Conservation (phyloP, 2,888 invertebrate species). For the Neoaliturus tenellus region DNA sequence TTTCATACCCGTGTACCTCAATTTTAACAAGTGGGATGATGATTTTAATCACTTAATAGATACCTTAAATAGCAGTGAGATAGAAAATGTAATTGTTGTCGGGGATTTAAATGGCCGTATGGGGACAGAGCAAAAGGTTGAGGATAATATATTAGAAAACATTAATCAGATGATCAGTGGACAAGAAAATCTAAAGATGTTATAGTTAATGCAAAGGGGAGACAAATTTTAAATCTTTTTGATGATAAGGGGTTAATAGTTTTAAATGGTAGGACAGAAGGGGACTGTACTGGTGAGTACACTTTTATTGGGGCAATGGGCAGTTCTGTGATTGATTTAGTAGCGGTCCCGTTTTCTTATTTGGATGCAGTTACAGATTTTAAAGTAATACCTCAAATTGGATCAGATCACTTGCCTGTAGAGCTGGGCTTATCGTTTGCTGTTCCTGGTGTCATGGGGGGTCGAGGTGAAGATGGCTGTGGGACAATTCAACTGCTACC, state of each 20-base stretch:
- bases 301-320: slow-evolving; percentile 53
- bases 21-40: slow-evolving; percentile 1
- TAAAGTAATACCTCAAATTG: background rate
- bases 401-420: slow-evolving; percentile 1
- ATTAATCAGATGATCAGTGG: background rate
- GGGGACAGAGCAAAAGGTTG: background rate
- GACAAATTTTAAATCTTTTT: slow-evolving; percentile 4
- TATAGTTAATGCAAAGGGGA: background rate
- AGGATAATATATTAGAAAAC: background rate
- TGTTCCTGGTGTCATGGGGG: background rate
- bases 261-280: slow-evolving; percentile 57
- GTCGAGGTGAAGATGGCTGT: background rate
- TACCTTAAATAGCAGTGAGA: background rate
- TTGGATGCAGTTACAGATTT: slow-evolving; percentile 22
- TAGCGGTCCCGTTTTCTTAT: background rate
- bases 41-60: background rate
- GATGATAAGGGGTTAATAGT: slow-evolving; percentile 38
- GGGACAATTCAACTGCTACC: background rate
- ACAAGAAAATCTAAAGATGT: background rate
- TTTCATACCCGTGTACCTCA: slow-evolving; percentile 11
- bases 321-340: slow-evolving; percentile 56
- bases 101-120: slow-evolving; percentile 37
- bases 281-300: slow-evolving; percentile 55
- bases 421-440: background rate
- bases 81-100: slow-evolving; percentile 4